phyloP scores from a whole-genome alignment of 2,113 vertebrate genomes.

The Thunnus thynnus region DNA sequence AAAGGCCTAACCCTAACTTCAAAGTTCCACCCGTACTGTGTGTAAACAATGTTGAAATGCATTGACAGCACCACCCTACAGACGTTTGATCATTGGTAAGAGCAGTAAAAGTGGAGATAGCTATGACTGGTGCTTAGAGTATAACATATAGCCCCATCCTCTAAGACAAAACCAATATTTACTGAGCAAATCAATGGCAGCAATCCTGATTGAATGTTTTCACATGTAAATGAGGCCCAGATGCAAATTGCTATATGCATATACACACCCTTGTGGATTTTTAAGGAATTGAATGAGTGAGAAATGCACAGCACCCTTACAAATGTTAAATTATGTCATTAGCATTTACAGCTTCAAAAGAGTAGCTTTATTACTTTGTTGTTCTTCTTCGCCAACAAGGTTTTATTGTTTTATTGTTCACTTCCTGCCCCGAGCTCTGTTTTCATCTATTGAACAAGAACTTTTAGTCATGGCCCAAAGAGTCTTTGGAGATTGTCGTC shows the following conservation, averaged over 20 bases:
- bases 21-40: no score
- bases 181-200: not conserved
- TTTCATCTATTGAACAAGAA: conserved; percentile 49
- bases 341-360: conserved; percentile 46
- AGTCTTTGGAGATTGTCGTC: conserved; percentile 54
- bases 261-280: conserved; percentile 7
- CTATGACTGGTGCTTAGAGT: not conserved
- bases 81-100: not conserved
- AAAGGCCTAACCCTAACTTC: no score
- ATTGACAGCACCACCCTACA: not conserved
- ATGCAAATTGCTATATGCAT: conserved; percentile 14
- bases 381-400: conserved; percentile 26
- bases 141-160: not conserved
- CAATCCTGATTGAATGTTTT: conserved; percentile 26
- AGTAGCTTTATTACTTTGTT: conserved; percentile 56
- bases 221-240: conserved; percentile 32
- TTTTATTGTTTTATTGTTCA: conserved; percentile 44
- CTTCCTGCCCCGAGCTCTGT: not conserved
- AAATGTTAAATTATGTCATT: conserved; percentile 48
- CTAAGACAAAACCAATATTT: conserved; percentile 6
- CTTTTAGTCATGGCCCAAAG: conserved; percentile 55
- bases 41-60: not conserved
- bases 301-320: conserved; percentile 12
- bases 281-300: not conserved
- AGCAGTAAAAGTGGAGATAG: not conserved